phyloP scores from a whole-genome alignment of 2,797 vertebrate genomes.

The Chaunax sp. region DNA sequence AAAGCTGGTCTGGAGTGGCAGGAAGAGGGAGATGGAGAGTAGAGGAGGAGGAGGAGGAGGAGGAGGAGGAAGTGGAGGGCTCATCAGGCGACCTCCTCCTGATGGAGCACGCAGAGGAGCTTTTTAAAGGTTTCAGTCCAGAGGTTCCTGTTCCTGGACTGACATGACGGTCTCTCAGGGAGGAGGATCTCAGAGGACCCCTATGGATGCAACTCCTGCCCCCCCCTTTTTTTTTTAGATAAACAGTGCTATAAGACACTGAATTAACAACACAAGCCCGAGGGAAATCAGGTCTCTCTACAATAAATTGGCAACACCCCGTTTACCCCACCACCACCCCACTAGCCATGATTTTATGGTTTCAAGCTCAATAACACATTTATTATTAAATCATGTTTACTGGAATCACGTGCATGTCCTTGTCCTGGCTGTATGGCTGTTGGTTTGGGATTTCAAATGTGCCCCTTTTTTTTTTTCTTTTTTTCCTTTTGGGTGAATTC shows the following conservation, averaged over 20 bases:
- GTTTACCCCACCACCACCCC: slow-evolving; percentile 1
- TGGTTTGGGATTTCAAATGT: slow-evolving; percentile 43
- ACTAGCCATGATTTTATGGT: slow-evolving; percentile 64
- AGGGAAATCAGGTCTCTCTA: slow-evolving; percentile 79
- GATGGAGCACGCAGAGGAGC: slow-evolving; percentile 36
- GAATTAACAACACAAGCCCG: slow-evolving; percentile 76
- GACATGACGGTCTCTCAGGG: slow-evolving; percentile 24
- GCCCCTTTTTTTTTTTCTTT: background rate
- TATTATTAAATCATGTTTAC: slow-evolving; percentile 75
- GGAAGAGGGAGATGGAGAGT: slow-evolving; percentile 38
- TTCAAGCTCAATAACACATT: slow-evolving; percentile 70
- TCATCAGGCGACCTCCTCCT: slow-evolving; percentile 14
- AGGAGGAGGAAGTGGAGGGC: slow-evolving; percentile 14
- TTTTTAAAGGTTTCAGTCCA: slow-evolving; percentile 34
- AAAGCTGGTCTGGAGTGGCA: slow-evolving; percentile 83
- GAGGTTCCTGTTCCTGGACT: slow-evolving; percentile 21
- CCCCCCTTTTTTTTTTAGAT: slow-evolving; percentile 43
- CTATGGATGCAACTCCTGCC: slow-evolving; percentile 29
- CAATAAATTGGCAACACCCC: slow-evolving; percentile 69
- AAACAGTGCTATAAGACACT: slow-evolving; percentile 72
- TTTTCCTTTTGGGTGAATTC: slow-evolving; percentile 52
- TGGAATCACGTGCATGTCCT: slow-evolving; percentile 52
- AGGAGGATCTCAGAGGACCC: slow-evolving; percentile 20
- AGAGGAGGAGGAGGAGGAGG: slow-evolving; percentile 11
- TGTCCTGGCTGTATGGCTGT: slow-evolving; percentile 29